Conservation (phyloP, 2,888 invertebrate species). For the Panopea generosa region DNA sequence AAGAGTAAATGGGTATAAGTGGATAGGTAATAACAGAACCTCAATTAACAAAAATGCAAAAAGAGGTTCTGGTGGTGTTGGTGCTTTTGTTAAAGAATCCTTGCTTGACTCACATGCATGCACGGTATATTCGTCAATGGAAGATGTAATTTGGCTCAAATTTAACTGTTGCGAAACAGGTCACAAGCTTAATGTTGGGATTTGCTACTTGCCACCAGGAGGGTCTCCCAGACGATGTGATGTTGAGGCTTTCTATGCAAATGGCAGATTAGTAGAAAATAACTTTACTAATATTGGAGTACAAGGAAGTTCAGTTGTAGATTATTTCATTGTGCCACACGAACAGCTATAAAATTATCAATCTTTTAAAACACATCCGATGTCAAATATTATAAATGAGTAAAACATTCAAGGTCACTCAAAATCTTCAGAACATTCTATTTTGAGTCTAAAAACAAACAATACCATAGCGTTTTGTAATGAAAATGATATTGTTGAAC, state of each 20-base stretch:
- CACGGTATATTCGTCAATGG: background rate
- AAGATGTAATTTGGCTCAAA: constrained; percentile 5
- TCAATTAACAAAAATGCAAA: background rate
- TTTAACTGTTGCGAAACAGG: background rate
- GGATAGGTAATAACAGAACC: constrained; percentile 11
- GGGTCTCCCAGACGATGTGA: constrained; percentile 1
- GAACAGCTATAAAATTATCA: background rate
- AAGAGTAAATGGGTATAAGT: background rate
- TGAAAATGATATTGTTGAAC: no score
- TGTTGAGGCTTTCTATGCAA: background rate
- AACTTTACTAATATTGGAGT: background rate
- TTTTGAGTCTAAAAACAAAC: background rate
- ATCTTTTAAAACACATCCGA: background rate
- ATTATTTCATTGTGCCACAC: constrained; percentile 2
- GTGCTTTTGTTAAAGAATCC: constrained; percentile 5
- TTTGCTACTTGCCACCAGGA: constrained; percentile 18
- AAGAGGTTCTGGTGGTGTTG: constrained; percentile 16
- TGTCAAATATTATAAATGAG: constrained; percentile 4
- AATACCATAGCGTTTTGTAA: no score
- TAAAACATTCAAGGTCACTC: constrained; percentile 2
- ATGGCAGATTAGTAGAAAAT: background rate
- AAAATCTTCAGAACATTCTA: constrained; percentile 6
- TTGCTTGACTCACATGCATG: background rate
- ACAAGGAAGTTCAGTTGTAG: background rate
- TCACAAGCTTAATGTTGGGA: background rate